Conservation (phyloP, 2,113 vertebrate genomes). For the Erinaceus europaeus region DNA sequence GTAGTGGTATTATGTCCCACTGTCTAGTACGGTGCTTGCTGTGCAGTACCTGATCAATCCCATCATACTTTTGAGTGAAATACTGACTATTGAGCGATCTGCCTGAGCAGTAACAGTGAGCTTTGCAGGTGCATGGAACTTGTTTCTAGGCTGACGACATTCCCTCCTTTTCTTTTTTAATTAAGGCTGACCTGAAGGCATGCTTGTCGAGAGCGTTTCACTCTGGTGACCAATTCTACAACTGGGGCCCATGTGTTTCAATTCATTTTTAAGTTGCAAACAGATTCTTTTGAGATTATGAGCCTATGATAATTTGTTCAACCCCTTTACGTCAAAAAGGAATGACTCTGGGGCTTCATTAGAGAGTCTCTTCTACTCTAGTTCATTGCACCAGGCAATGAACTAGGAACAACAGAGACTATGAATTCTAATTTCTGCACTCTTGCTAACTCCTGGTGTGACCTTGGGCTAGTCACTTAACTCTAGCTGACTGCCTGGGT, state of each 20-base stretch:
- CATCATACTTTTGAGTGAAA: not conserved
- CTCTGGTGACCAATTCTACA: not conserved
- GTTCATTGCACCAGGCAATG: not conserved
- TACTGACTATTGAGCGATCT: not conserved
- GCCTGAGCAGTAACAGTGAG: not conserved
- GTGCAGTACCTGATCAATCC: not conserved
- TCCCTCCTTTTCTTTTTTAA: slow-evolving; percentile 24
- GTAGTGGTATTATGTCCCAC: not conserved
- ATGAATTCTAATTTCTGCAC: slow-evolving; percentile 21
- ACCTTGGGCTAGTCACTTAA: slow-evolving; percentile 49
- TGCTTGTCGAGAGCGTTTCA: not conserved
- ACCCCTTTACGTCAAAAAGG: slow-evolving; percentile 2
- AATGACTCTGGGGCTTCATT: slow-evolving; percentile 11
- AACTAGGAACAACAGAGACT: slow-evolving; percentile 42
- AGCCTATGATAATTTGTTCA: slow-evolving; percentile 20
- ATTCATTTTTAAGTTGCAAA: slow-evolving; percentile 36
- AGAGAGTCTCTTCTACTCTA: slow-evolving; percentile 10
- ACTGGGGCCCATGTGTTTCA: not conserved
- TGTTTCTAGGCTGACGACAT: not conserved
- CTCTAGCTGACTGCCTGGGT: not conserved
- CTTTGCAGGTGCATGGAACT: not conserved
- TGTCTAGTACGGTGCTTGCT: not conserved
- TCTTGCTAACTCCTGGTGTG: slow-evolving; percentile 31
- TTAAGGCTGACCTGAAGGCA: not conserved
- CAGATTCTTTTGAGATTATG: slow-evolving; percentile 18